Evolutionary conservation across 1,140 invertebrate genomes (phyloP).

Genomic region (Sycobia sp.): DNA sequence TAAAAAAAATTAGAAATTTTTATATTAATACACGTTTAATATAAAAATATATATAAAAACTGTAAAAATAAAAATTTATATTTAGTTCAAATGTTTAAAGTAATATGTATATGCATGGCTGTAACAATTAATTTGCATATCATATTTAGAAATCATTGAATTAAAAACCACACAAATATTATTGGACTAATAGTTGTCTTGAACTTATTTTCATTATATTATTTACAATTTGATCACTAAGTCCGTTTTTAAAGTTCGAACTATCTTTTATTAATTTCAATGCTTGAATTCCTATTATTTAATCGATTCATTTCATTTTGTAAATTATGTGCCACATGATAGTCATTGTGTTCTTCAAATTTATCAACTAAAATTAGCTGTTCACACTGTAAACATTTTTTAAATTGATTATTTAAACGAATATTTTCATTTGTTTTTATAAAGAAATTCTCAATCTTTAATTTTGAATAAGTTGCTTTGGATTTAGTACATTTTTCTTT

Average conservation of each 20-base stretch:
- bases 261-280: conserved; percentile 28
- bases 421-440: conserved; percentile 41
- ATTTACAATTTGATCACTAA: conserved; percentile 14
- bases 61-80: conserved; percentile 1
- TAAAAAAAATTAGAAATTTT: neutral
- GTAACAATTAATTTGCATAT: conserved; percentile 1
- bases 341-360: conserved; percentile 71
- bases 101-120: conserved; percentile 6
- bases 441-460: conserved; percentile 47
- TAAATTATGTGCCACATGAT: conserved; percentile 72
- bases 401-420: conserved; percentile 38
- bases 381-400: conserved; percentile 69
- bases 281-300: neutral
- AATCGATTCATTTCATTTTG: conserved; percentile 58
- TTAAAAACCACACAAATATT: conserved; percentile 5
- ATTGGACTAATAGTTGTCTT: conserved; percentile 30
- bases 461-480: conserved; percentile 24
- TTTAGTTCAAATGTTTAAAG: conserved; percentile 15
- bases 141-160: conserved; percentile 16
- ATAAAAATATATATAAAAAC: conserved; percentile 15
- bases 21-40: neutral
- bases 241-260: conserved; percentile 27
- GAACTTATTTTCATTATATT: conserved; percentile 13
- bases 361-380: conserved; percentile 65
- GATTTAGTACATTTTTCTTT: conserved; percentile 36